phyloP scores from a whole-genome alignment of 35 echinoderm and acorn worm genomes.

The Apostichopus parvimensis region DNA sequence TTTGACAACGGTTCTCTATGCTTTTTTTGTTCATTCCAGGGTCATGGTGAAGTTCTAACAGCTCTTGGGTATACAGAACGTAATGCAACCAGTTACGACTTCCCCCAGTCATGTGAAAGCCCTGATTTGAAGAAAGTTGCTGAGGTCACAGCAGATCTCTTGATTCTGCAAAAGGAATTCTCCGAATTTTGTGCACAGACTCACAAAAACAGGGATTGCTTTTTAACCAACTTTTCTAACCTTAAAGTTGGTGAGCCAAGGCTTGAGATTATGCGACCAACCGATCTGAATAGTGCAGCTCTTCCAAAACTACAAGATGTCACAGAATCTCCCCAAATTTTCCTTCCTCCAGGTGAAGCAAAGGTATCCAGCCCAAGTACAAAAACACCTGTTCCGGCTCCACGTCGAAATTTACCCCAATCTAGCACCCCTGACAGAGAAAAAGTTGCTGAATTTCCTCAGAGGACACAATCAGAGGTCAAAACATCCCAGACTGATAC shows the following conservation, averaged over 20 bases:
- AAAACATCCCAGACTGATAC: neutral
- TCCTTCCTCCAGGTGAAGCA: neutral
- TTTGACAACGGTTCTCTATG: too few species aligned
- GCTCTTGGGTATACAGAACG: constrained; percentile 7
- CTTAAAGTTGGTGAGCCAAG: neutral
- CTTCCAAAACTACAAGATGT: neutral
- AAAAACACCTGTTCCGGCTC: constrained; percentile 32
- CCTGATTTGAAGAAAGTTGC: constrained; percentile 26
- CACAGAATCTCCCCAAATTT: neutral
- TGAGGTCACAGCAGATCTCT: constrained; percentile 34
- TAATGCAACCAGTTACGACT: constrained; percentile 7
- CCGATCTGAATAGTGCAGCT: neutral
- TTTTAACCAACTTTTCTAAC: constrained; percentile 13
- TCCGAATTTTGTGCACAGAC: neutral
- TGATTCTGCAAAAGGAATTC: constrained; percentile 42
- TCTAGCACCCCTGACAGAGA: neutral
- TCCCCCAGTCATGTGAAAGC: neutral
- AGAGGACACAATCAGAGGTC: neutral
- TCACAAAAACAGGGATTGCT: constrained; percentile 21
- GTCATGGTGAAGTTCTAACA: constrained; percentile 10
- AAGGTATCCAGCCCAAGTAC: neutral
- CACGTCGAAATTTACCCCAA: neutral
- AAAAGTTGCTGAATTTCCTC: neutral
- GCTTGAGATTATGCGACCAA: neutral
- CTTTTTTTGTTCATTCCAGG: neutral